Percentiles rank a stretch among this genome's conserved stretches.
Conservation (phyloP, 2,888 invertebrate species). For the Cerceris rybyensis region DNA sequence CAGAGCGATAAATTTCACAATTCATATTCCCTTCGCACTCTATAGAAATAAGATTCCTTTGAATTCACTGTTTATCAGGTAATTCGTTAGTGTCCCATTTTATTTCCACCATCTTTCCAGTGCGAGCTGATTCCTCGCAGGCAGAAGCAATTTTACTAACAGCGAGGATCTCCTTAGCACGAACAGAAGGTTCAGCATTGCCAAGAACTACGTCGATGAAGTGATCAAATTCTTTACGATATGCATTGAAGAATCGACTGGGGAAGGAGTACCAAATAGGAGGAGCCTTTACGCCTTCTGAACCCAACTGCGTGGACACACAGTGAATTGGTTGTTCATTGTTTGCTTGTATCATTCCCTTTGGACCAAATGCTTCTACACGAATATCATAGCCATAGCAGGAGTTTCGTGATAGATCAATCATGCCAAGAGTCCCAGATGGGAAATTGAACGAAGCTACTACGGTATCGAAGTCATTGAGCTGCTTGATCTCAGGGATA, state of each 20-base stretch:
- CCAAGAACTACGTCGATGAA: slow-evolving; percentile 85
- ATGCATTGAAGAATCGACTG: slow-evolving; percentile 84
- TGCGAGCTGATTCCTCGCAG: slow-evolving; percentile 84
- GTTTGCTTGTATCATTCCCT: slow-evolving; percentile 84
- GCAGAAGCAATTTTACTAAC: slow-evolving; percentile 85
- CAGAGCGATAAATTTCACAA: not conserved
- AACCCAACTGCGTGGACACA: slow-evolving; percentile 80
- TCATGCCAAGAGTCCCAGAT: slow-evolving; percentile 85
- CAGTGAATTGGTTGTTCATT: slow-evolving; percentile 84
- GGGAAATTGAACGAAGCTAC: slow-evolving; percentile 85
- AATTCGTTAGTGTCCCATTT: slow-evolving; percentile 83
- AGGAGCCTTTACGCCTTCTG: slow-evolving; percentile 80
- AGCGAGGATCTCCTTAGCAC: slow-evolving; percentile 83
- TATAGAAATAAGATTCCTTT: not conserved
- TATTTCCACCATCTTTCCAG: slow-evolving; percentile 83
- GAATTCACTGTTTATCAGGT: slow-evolving; percentile 61
- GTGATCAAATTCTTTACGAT: slow-evolving; percentile 84
- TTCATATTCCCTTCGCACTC: too few species aligned
- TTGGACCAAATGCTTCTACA: slow-evolving; percentile 86
- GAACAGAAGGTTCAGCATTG: slow-evolving; percentile 80
- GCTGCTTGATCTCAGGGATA: slow-evolving; percentile 84
- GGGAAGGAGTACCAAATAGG: slow-evolving; percentile 86
- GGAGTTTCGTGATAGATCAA: slow-evolving; percentile 86
- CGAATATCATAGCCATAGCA: slow-evolving; percentile 88
- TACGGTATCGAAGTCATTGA: slow-evolving; percentile 86